Conservation (phyloP, 2,888 invertebrate genomes). For the Trichopria drosophilae region DNA sequence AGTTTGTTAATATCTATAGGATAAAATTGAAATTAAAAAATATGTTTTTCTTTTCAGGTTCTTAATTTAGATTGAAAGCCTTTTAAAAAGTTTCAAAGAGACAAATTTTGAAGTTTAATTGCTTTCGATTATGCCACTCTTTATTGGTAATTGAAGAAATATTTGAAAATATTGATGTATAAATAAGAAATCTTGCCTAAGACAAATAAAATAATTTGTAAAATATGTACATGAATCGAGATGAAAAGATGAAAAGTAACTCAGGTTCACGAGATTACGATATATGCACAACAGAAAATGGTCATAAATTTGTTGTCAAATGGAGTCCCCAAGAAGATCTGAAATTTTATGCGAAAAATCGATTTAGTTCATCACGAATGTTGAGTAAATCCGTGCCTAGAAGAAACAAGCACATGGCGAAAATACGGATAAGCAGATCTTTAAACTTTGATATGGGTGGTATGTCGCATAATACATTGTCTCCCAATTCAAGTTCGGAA, state of each 20-base stretch:
- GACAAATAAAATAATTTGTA: too few relatives aligned
- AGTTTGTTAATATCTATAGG: too few relatives aligned
- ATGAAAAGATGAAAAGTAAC: constrained; percentile 31
- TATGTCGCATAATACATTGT: constrained; percentile 30
- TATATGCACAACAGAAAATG: constrained; percentile 34
- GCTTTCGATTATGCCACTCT: too few relatives aligned
- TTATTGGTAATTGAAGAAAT: too few relatives aligned
- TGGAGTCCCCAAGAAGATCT: constrained; percentile 42
- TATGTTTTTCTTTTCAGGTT: too few relatives aligned
- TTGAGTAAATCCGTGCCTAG: constrained; percentile 43
- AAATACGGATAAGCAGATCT: constrained; percentile 45
- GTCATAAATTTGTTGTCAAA: constrained; percentile 37
- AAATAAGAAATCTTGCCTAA: too few relatives aligned
- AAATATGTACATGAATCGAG: constrained; percentile 38
- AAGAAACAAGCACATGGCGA: constrained; percentile 37
- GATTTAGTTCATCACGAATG: constrained; percentile 39
- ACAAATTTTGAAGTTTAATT: too few relatives aligned
- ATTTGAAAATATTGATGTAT: too few relatives aligned
- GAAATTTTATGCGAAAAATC: constrained; percentile 37
- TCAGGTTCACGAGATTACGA: constrained; percentile 38
- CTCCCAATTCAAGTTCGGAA: constrained; percentile 40
- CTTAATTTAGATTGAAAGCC: too few relatives aligned
- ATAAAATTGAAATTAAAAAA: too few relatives aligned
- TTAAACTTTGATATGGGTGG: constrained; percentile 43
- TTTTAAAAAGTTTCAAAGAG: too few relatives aligned